Evolutionary conservation across 2,888 invertebrate genomes (phyloP).

Genomic region (Euproctis similis): DNA sequence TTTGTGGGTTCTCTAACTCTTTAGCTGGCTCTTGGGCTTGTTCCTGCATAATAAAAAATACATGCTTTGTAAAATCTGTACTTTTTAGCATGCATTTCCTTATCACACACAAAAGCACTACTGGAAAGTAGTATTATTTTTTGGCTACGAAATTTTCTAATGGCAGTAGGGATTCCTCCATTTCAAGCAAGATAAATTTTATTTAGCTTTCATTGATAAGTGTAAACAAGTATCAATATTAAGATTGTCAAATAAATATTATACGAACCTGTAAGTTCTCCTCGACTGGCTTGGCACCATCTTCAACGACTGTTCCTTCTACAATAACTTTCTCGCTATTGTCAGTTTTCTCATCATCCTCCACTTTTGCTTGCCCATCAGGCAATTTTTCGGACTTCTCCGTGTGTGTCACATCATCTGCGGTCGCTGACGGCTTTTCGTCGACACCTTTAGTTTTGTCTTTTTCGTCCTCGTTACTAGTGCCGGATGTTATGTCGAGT

Average conservation of each 20-base stretch:
- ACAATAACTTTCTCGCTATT: neutral
- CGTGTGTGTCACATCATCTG: slow-evolving; percentile 19
- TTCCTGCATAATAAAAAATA: too few species aligned
- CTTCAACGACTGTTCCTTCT: slow-evolving; percentile 1
- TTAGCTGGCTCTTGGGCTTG: slow-evolving; percentile 4
- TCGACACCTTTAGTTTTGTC: slow-evolving; percentile 20
- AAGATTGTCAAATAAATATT: too few species aligned
- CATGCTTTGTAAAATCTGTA: too few species aligned
- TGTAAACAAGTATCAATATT: too few species aligned
- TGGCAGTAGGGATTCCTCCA: too few species aligned
- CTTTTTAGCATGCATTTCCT: too few species aligned
- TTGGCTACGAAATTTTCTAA: too few species aligned
- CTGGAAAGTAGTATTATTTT: too few species aligned
- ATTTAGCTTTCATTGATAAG: too few species aligned
- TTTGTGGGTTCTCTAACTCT: slow-evolving; percentile 5
- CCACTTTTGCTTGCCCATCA: too few species aligned
- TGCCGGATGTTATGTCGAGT: slow-evolving; percentile 64
- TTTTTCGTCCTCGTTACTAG: slow-evolving; percentile 33
- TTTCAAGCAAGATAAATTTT: too few species aligned
- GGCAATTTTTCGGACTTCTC: slow-evolving; percentile 33
- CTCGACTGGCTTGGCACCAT: slow-evolving; percentile 4
- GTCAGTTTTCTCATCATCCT: slow-evolving; percentile 6
- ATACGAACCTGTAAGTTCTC: slow-evolving; percentile 18
- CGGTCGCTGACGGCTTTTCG: slow-evolving; percentile 15
- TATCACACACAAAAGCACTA: too few species aligned